Evolutionary conservation across 2,888 invertebrate species (phyloP).

Genomic region (Fragum sueziense): DNA sequence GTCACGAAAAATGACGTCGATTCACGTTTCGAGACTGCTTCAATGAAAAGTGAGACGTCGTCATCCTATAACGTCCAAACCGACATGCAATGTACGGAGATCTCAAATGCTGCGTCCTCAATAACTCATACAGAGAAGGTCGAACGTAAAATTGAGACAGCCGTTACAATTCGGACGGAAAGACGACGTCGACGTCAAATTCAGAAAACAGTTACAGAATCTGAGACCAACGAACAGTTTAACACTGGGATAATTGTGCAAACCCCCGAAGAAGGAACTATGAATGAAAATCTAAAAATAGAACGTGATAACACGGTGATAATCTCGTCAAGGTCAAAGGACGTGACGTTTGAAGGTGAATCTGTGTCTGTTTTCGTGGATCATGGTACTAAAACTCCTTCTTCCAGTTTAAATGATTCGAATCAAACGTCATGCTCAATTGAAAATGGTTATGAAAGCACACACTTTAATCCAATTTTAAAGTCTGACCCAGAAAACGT

Average conservation of each 20-base stretch:
- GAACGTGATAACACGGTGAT: conserved; percentile 34
- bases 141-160: conserved; percentile 52
- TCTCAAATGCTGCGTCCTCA: background rate
- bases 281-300: conserved; percentile 28
- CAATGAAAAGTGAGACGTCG: background rate
- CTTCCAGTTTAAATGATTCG: conserved; percentile 15
- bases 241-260: background rate
- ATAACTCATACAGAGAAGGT: background rate
- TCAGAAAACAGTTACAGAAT: background rate
- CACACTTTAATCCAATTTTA: conserved; percentile 17
- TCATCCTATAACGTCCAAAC: background rate
- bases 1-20: background rate
- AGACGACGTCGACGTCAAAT: conserved; percentile 36
- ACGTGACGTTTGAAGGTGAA: conserved; percentile 24
- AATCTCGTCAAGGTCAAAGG: conserved; percentile 26
- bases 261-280: conserved; percentile 27
- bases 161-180: conserved; percentile 47
- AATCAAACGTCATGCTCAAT: background rate
- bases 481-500: background rate
- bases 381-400: background rate
- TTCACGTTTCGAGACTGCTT: background rate
- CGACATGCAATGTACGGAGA: background rate
- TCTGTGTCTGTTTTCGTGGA: conserved; percentile 30
- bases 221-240: background rate
- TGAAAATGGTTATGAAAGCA: conserved; percentile 20